A percentile compares a stretch with the other conserved stretches of the same genome.
phyloP scores from a whole-genome alignment of 2,113 vertebrate genomes.

The Siniperca knerii region DNA sequence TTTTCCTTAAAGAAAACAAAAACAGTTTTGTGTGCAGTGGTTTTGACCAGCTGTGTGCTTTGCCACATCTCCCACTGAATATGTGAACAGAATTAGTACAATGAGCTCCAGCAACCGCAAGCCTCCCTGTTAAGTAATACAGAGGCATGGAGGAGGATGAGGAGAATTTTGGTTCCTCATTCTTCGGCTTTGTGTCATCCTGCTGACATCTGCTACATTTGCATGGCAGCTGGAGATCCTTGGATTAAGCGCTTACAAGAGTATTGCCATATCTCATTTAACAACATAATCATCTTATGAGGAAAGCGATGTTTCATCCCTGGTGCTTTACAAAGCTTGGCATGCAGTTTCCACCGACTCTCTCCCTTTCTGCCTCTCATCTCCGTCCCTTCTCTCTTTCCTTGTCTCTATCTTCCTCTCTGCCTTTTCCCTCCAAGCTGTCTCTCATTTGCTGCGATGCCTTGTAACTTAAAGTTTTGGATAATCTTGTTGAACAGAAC shows the following conservation, averaged over 20 bases:
- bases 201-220: conserved; percentile 83
- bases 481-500: conserved; percentile 43
- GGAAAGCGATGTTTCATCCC: conserved; percentile 76
- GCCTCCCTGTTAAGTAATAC: conserved; percentile 52
- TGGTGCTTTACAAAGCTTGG: conserved; percentile 71
- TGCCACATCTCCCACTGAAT: conserved; percentile 1
- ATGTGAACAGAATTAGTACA: conserved; percentile 37
- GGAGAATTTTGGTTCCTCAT: conserved; percentile 68
- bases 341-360: conserved; percentile 60
- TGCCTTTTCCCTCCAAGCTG: conserved; percentile 31
- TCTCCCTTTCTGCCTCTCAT: conserved; percentile 37
- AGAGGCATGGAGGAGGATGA: conserved; percentile 5
- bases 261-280: conserved; percentile 84
- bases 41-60: conserved; percentile 39
- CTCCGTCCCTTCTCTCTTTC: conserved; percentile 23
- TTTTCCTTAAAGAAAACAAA: conserved; percentile 8
- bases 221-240: conserved; percentile 81
- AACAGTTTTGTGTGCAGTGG: background rate
- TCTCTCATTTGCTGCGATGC: conserved; percentile 26
- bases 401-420: conserved; percentile 32
- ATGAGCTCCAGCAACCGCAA: conserved; percentile 32
- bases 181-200: conserved; percentile 79
- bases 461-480: conserved; percentile 51
- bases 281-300: conserved; percentile 83
- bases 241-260: conserved; percentile 84